Evolutionary conservation across 2,113 vertebrate genomes (phyloP), one percentile per base, ranked within the genome.

Genomic region (Hystrix brachyura): DNA sequence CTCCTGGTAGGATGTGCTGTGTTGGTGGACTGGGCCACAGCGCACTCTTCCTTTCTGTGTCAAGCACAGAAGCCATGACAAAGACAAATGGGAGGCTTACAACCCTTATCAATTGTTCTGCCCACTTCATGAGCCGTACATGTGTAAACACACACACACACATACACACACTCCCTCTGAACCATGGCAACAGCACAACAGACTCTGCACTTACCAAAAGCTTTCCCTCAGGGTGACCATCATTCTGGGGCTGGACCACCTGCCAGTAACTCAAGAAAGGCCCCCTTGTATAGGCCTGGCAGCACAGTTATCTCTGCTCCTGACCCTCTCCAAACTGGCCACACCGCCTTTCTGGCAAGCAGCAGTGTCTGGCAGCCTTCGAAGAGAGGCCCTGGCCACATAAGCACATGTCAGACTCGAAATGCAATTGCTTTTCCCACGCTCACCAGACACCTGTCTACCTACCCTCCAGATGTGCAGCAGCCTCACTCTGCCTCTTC

Each of bases 341-440:
- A 53, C 11, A 27, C n/a, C 71, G 43, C 85, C 23, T 82, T 83
- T 53, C 83, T 78, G 96, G 97, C 85, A 27, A 80, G 76, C 57
- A 80, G 84, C 79, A 38, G 38, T 0, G 1, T 79, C 92, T 46
- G 59, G 81, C 0, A 0, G 87, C 94, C 62, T 84, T 64, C n/a
- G 43, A 69, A 80, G 74, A n/a, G 19, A 81, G 27, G 55, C 64
- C 65, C 38, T 2, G 32, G 85, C 88, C 89, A 87, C 32, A 0
- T 67, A 19, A 78, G 76, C 96, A 91, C 13, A 14, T 7, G 43
- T 51, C 79, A 53, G 93, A 51, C 78, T 4, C 11, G 12, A 72
- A 76, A 87, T 15, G 78, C 86, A 81, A 7, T 46, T 43, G 14
- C 85, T 48, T 27, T 17, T 57, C 5, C 38, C 7, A 1, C 0